Evolutionary conservation across 2,888 invertebrate genomes (phyloP).

Genomic region (Iphiclides podalirius): DNA sequence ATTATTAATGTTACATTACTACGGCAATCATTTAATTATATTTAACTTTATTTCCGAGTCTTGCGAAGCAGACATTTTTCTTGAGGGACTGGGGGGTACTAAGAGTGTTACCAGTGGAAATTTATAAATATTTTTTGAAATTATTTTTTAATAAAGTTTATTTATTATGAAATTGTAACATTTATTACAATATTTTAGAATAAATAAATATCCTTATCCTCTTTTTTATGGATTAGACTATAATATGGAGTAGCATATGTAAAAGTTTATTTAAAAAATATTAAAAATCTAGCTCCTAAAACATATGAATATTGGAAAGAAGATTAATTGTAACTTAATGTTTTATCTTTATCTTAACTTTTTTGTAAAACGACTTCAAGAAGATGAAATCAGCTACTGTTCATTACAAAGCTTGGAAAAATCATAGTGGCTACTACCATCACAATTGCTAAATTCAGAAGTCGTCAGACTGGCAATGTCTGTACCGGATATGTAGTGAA

Average conservation of each 20-base stretch:
- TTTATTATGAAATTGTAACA: too few species aligned
- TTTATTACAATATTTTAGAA: too few species aligned
- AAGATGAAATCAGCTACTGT: conserved; percentile 37
- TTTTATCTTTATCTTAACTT: not conserved
- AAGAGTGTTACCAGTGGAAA: conserved; percentile 39
- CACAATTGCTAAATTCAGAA: conserved; percentile 69
- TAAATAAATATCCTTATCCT: too few species aligned
- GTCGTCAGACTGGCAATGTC: conserved; percentile 74
- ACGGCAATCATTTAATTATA: conserved; percentile 55
- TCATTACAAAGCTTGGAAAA: conserved; percentile 21
- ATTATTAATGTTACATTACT: conserved; percentile 47
- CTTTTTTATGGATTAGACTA: too few species aligned
- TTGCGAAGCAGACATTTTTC: conserved; percentile 74
- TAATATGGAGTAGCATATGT: too few species aligned
- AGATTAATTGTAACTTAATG: not conserved
- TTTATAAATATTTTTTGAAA: too few species aligned
- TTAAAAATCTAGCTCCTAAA: too few species aligned
- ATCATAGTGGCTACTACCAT: conserved; percentile 6
- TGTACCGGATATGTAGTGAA: conserved; percentile 48
- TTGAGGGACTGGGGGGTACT: conserved; percentile 48
- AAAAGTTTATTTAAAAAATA: too few species aligned
- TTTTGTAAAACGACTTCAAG: not conserved
- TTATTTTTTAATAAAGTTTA: too few species aligned
- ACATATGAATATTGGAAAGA: too few species aligned
- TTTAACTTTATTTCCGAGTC: conserved; percentile 60